phyloP scores from a whole-genome alignment of 2,888 invertebrate genomes.

The Didymodactylos carnosus region DNA sequence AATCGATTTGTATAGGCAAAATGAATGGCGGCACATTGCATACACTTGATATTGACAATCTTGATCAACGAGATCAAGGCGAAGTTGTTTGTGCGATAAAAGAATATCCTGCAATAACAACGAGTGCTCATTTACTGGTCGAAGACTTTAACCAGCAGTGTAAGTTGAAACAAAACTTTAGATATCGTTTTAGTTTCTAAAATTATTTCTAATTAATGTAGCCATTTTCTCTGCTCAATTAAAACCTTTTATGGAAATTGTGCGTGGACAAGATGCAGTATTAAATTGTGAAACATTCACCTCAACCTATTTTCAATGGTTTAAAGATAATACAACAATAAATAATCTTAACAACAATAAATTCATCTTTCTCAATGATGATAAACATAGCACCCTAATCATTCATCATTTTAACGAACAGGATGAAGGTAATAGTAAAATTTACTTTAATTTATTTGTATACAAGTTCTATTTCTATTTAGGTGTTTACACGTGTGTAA shows the following conservation, averaged over 20 bases:
- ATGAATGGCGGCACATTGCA: background rate
- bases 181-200: too few relatives aligned
- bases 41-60: background rate
- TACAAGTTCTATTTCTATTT: background rate
- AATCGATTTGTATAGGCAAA: too few relatives aligned
- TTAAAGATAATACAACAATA: slow-evolving; percentile 17
- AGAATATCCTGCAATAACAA: background rate
- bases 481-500: background rate
- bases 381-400: background rate
- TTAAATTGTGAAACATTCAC: background rate
- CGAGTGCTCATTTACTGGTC: background rate
- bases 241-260: background rate
- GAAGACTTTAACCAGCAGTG: background rate
- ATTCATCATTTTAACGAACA: background rate
- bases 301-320: slow-evolving; percentile 14
- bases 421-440: background rate
- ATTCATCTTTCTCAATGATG: background rate
- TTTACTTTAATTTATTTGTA: background rate
- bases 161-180: too few relatives aligned
- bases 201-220: background rate
- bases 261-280: background rate
- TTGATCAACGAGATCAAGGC: background rate
- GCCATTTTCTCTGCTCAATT: background rate
- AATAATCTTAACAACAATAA: slow-evolving; percentile 3
- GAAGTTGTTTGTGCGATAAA: background rate